Evolutionary conservation across 2,888 invertebrate species (phyloP).

Genomic region (Nemoura dubitans): DNA sequence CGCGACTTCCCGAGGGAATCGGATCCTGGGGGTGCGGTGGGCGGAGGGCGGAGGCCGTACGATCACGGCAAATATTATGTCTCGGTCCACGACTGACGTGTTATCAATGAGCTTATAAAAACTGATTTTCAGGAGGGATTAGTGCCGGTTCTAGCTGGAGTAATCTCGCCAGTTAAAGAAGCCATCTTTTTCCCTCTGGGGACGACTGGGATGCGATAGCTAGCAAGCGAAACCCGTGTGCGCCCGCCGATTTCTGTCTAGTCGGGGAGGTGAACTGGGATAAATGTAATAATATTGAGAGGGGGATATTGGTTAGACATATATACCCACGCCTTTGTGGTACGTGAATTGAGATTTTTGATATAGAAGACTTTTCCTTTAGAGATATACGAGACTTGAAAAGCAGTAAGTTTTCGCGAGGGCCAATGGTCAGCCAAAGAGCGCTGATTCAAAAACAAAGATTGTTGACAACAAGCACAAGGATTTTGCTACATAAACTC

Average conservation of each 20-base stretch:
- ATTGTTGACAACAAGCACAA: too few species aligned
- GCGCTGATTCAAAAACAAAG: too few species aligned
- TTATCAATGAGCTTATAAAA: constrained; percentile 52
- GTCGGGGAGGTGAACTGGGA: background rate
- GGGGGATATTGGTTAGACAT: background rate
- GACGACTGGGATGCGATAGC: background rate
- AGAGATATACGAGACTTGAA: too few species aligned
- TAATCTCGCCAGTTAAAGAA: constrained; percentile 18
- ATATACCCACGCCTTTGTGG: too few species aligned
- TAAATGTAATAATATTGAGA: background rate
- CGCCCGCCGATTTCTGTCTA: background rate
- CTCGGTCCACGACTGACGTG: constrained; percentile 34
- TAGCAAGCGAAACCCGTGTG: background rate
- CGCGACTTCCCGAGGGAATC: background rate
- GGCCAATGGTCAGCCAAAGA: too few species aligned
- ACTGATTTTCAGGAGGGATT: constrained; percentile 51
- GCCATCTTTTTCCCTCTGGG: background rate
- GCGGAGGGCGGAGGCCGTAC: constrained; percentile 34
- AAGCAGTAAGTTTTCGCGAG: too few species aligned
- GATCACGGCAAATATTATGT: constrained; percentile 51
- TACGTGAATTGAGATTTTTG: too few species aligned
- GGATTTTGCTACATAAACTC: too few species aligned
- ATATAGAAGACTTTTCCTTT: too few species aligned
- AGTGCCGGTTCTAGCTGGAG: too few species aligned
- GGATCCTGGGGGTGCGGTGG: background rate